Evolutionary conservation across 2,888 invertebrate genomes (phyloP).

Genomic region (Pandemis corylana): DNA sequence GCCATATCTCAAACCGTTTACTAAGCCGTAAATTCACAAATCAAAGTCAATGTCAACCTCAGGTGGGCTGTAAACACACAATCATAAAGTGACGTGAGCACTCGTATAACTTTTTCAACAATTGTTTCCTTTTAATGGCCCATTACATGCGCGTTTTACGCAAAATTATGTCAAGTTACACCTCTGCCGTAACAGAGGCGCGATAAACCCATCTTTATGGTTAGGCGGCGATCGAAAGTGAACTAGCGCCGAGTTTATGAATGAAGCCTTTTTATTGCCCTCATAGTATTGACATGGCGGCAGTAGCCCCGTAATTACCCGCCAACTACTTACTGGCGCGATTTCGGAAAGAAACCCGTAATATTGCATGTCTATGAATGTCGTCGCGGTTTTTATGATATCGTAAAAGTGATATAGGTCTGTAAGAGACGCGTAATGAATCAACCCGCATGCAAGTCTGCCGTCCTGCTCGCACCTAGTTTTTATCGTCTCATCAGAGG

Average conservation of each 20-base stretch:
- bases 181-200: slow-evolving; percentile 79
- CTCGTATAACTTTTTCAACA: slow-evolving; percentile 85
- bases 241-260: slow-evolving; percentile 78
- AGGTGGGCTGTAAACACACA: slow-evolving; percentile 82
- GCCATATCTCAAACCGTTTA: slow-evolving; percentile 68
- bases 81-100: slow-evolving; percentile 83
- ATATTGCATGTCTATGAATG: slow-evolving; percentile 76
- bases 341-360: slow-evolving; percentile 78
- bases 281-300: slow-evolving; percentile 75
- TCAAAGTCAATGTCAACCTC: slow-evolving; percentile 84
- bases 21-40: slow-evolving; percentile 81
- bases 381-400: slow-evolving; percentile 73
- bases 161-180: slow-evolving; percentile 85
- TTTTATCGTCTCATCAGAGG: slow-evolving; percentile 80
- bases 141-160: slow-evolving; percentile 84
- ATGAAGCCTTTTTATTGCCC: slow-evolving; percentile 81
- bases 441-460: slow-evolving; percentile 50
- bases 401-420: slow-evolving; percentile 81
- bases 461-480: slow-evolving; percentile 53
- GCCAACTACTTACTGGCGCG: slow-evolving; percentile 64
- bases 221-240: slow-evolving; percentile 78
- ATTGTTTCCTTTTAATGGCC: slow-evolving; percentile 85
- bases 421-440: slow-evolving; percentile 52
- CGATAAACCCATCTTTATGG: slow-evolving; percentile 84
- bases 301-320: slow-evolving; percentile 75